phyloP scores from a whole-genome alignment of 2,888 invertebrate species.

The Zelleria hepariella region DNA sequence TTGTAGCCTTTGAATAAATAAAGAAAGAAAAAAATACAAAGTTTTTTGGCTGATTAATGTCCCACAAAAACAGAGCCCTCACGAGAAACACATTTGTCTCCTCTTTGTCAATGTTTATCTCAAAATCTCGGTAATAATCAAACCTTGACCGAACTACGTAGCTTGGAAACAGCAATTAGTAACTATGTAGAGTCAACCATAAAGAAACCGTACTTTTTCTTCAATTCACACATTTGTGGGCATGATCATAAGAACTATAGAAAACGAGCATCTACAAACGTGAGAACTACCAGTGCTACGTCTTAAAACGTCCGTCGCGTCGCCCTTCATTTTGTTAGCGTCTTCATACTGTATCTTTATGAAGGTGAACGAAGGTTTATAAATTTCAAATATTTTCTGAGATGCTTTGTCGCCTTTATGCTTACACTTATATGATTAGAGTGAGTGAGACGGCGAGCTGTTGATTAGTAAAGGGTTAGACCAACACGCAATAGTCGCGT shows the following conservation, averaged over 20 bases:
- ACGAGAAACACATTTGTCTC: neutral
- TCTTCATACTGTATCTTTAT: conserved; percentile 52
- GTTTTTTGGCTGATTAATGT: too few relatives aligned
- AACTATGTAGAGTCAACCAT: conserved; percentile 15
- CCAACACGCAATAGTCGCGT: conserved; percentile 49
- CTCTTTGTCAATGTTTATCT: neutral
- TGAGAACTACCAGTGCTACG: neutral
- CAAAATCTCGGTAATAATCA: neutral
- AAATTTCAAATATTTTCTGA: conserved; percentile 41
- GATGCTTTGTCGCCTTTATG: conserved; percentile 39
- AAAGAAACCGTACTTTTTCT: neutral
- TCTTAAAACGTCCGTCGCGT: conserved; percentile 36
- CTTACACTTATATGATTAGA: conserved; percentile 27
- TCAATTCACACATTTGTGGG: neutral
- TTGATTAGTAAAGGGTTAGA: conserved; percentile 38
- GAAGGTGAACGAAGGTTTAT: conserved; percentile 53
- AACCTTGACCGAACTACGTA: conserved; percentile 22
- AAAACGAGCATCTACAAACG: neutral
- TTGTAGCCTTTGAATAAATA: neutral
- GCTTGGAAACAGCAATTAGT: conserved; percentile 47
- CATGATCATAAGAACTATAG: neutral
- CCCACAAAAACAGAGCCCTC: too few relatives aligned
- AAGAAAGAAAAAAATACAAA: neutral
- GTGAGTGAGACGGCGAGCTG: conserved; percentile 52
- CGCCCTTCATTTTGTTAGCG: conserved; percentile 71